Evolutionary conservation across 2,888 invertebrate species (phyloP).

Genomic region (Galerucella calmariensis): DNA sequence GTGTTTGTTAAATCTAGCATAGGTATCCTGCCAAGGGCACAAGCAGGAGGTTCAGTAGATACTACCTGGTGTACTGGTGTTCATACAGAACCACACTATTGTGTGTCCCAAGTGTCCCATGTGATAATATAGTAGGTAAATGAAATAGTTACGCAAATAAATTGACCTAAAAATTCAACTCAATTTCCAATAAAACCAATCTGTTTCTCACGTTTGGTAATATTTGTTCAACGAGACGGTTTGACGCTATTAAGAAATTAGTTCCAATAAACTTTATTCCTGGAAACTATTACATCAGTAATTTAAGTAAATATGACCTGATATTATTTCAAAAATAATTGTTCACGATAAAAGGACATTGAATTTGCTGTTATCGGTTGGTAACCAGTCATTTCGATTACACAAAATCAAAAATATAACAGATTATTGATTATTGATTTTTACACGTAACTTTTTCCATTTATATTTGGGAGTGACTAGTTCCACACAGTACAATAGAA

Average conservation of each 20-base stretch:
- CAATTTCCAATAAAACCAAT: background rate
- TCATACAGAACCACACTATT: too few species aligned
- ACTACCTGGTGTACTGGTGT: too few species aligned
- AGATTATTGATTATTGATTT: constrained; percentile 42
- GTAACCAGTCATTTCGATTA: constrained; percentile 33
- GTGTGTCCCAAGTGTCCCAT: too few species aligned
- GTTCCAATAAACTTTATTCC: background rate
- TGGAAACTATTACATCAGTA: background rate
- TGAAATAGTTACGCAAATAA: too few species aligned
- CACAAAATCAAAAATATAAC: constrained; percentile 27
- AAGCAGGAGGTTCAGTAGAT: too few species aligned
- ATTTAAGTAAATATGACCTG: constrained; percentile 6
- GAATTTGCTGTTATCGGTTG: constrained; percentile 39
- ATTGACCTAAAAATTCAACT: too few species aligned
- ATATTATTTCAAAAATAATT: background rate
- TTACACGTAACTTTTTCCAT: constrained; percentile 31
- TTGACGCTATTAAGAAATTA: background rate
- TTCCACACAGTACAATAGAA: background rate
- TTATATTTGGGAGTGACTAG: constrained; percentile 11
- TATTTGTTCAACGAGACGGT: constrained; percentile 15
- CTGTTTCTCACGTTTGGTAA: background rate
- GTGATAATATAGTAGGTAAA: too few species aligned
- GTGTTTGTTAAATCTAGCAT: too few species aligned
- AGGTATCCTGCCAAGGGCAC: too few species aligned
- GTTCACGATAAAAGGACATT: constrained; percentile 40